These are phyloP conservation scores for Bembecia ichneumoniformis DNA, from an alignment of 2,888 invertebrate species.

Conservation along the genomic window DNA sequence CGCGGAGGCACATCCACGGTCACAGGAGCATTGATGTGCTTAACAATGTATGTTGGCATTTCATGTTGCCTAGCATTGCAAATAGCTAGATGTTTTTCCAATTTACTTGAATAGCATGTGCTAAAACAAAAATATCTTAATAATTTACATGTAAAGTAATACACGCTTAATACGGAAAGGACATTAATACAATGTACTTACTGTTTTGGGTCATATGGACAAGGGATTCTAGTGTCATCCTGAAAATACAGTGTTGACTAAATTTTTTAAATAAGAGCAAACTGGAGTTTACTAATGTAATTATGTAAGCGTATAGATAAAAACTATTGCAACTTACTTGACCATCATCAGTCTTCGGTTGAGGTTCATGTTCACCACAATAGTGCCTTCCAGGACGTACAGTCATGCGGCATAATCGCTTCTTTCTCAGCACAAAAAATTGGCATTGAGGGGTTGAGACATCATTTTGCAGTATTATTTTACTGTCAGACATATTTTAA, in stretches of 20 bases:
- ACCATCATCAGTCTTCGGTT: constrained; percentile 28
- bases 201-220: constrained; percentile 83
- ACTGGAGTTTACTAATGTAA: too few relatives aligned
- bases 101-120: constrained; percentile 77
- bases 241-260: constrained; percentile 22
- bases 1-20: constrained; percentile 22
- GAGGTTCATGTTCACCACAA: constrained; percentile 80
- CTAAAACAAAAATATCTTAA: constrained; percentile 62
- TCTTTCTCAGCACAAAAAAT: constrained; percentile 78
- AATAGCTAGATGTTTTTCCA: constrained; percentile 78
- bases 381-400: constrained; percentile 77
- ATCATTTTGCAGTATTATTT: constrained; percentile 1
- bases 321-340: constrained; percentile 20
- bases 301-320: too few relatives aligned
- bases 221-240: constrained; percentile 72
- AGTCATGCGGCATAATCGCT: constrained; percentile 83
- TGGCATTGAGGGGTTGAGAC: constrained; percentile 59
- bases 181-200: constrained; percentile 40
- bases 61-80: constrained; percentile 77
- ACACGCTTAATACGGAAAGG: background rate
- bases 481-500: constrained; percentile 2
- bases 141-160: background rate
- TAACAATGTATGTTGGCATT: constrained; percentile 67
- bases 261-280: background rate
- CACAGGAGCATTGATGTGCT: constrained; percentile 54